Base-by-base conservation (phyloP, 2,113 vertebrate species). In the Hemiscyllium ocellatum region DNA sequence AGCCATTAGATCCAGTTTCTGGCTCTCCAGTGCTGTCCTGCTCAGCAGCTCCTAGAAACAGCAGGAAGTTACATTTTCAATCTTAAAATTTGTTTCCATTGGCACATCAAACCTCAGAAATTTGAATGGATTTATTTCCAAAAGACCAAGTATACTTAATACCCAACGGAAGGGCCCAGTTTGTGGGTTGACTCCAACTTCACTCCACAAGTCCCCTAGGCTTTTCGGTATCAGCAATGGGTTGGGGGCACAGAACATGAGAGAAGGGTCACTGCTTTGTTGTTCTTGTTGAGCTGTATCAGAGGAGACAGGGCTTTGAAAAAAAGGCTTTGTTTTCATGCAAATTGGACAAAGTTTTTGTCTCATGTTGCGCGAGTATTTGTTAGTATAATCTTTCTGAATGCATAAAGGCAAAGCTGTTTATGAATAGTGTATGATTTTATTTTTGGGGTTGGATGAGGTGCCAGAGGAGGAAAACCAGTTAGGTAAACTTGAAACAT, bases 1-100 rank as follows among this genome's bases (percentile, higher is more conserved):
- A 96, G 98, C 98, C 98, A 98, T 98, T 96, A 99, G 98, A 97
- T 98, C 98, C 24, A 98, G 97, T 97, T 99, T 99, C 97, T 99
- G 99, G 68, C 97, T 98, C 97, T 99, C 99, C 0, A 99, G 98
- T 3, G 98, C 98, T 52, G 98, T 98, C 96, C 98, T 98, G 96
- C 98, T 99, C 96, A 99, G 97, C 96, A 99, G 97, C 97, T 99
- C 99, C 99, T 99, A 97, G 24, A 97, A 96, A 96, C 42, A 47
- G 69, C 68, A 66, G 69, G 69, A 95, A 78, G 33, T 33, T 10
- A 78, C 70, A 76, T 52, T 78, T 80, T 66, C 26, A 76, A 47
- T 52, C 72, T 61, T 33, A 66, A 78, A 95, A 4, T 50, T 50
- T 1, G 5, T 72, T 26, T 50, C 52, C 13, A 47, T 33, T 19